These are phyloP conservation scores for Antheraea mylitta DNA, from an alignment of 1,140 invertebrate species.

Conservation along the genomic window DNA sequence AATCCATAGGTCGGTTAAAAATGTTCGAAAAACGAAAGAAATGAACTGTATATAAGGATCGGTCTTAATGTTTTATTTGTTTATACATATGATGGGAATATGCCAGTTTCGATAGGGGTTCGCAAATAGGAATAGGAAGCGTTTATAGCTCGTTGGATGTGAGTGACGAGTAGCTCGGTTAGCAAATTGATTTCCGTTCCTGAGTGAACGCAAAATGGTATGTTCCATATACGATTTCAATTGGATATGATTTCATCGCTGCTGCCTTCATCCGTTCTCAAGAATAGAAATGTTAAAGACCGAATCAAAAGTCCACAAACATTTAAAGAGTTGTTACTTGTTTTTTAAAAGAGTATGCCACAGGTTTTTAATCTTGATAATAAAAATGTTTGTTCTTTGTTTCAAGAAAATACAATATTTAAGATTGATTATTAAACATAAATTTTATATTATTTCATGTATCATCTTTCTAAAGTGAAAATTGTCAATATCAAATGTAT, in stretches of 20 bases:
- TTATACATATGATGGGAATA: too few species aligned
- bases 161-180: slow-evolving; percentile 35
- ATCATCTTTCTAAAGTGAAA: too few species aligned
- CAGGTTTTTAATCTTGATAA: too few species aligned
- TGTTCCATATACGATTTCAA: slow-evolving; percentile 34
- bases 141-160: slow-evolving; percentile 48
- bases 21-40: neutral
- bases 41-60: too few species aligned
- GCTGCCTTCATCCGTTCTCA: slow-evolving; percentile 12
- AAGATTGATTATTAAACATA: neutral
- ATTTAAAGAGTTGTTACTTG: neutral
- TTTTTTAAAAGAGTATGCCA: neutral
- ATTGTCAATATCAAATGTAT: too few species aligned
- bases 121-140: slow-evolving; percentile 34
- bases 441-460: too few species aligned
- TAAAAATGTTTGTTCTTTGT: neutral
- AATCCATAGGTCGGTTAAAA: neutral
- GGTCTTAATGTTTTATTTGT: too few species aligned
- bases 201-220: slow-evolving; percentile 49
- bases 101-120: slow-evolving; percentile 27
- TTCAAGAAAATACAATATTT: neutral
- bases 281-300: neutral
- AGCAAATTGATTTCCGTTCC: slow-evolving; percentile 55
- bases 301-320: neutral
- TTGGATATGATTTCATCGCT: slow-evolving; percentile 25